Evolutionary conservation across 2,888 invertebrate genomes (phyloP), one percentile per base, ranked within the genome.

Genomic region (Rhingia campestris): DNA sequence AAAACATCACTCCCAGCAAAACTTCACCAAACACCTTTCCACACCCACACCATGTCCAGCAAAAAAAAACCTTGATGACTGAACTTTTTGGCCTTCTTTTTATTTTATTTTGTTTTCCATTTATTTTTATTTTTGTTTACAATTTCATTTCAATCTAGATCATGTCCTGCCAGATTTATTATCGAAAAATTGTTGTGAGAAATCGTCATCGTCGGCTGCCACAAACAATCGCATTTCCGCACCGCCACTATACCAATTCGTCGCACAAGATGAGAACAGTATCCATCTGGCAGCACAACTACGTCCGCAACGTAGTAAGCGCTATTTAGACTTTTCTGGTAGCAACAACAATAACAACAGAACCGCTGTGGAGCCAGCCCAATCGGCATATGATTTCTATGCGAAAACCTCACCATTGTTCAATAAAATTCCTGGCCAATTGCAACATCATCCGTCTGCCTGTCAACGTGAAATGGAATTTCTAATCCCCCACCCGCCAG

Each of bases 381-480:
- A 75, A 33, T 51, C 33, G 10, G 14, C 72, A 9, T 76, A 81
- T 63, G 81, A 81, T 35, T 73, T 59, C 43, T 80, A 81, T 58
- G 54, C 67, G 22, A 61, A 76, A 63, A 85, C 72, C 5, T 81
- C 81, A 37, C 80, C 81, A 43, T 22, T 76, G 37, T 81, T 73
- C 64, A 86, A 77, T 77, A 81, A 77, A 14, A 81, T 69, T 43
- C 81, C 86, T 6, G 77, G 74, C 45, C 70, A 77, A 56, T 35
- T 81, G 69, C 56, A 81, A 41, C 74, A 76, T 49, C 69, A 80
- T 74, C 79, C 85, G 51, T 66, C 69, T 53, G 69, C 67, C 14
- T 72, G 84, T 61, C 76, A 81, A 22, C 67, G 67, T 75, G 91
- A 91, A 85, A 91, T 91, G 91, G 91, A 91, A 87, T 91, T 89